Percentiles rank a stretch among this genome's conserved stretches.
These are phyloP conservation scores for Drosophila dunni DNA, from an alignment of 1,140 invertebrate genomes.

Conservation along the genomic window DNA sequence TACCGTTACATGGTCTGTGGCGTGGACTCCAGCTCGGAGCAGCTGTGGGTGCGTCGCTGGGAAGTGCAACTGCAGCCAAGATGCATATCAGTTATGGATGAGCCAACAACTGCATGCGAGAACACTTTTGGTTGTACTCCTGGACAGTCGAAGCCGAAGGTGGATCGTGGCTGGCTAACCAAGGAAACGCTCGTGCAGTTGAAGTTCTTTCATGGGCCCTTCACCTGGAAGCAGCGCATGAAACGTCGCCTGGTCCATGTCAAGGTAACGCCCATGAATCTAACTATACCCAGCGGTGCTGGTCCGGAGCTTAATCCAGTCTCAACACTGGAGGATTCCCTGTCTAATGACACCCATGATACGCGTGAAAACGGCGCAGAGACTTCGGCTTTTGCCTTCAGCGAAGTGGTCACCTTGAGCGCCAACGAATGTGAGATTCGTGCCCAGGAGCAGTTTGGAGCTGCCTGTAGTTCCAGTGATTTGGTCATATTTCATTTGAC, in stretches of 20 bases:
- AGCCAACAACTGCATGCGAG: slow-evolving; percentile 54
- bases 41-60: slow-evolving; percentile 91
- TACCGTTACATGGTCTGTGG: slow-evolving; percentile 93
- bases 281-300: slow-evolving; percentile 86
- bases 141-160: slow-evolving; percentile 86
- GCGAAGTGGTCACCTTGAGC: slow-evolving; percentile 87
- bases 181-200: slow-evolving; percentile 94
- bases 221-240: slow-evolving; percentile 92
- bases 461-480: slow-evolving; percentile 89
- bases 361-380: slow-evolving; percentile 85
- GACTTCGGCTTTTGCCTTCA: slow-evolving; percentile 85
- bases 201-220: slow-evolving; percentile 93
- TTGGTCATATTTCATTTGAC: slow-evolving; percentile 93
- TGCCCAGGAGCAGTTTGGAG: slow-evolving; percentile 93
- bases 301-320: slow-evolving; percentile 34
- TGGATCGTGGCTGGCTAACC: slow-evolving; percentile 95
- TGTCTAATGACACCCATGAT: slow-evolving; percentile 87
- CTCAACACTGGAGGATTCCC: slow-evolving; percentile 85
- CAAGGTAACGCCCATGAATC: slow-evolving; percentile 92
- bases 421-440: slow-evolving; percentile 88
- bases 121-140: slow-evolving; percentile 87
- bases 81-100: slow-evolving; percentile 80
- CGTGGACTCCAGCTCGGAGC: slow-evolving; percentile 85
- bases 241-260: slow-evolving; percentile 89
- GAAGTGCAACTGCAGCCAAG: slow-evolving; percentile 92